phyloP scores from a whole-genome alignment of 2,113 vertebrate genomes.

The Indri indri region DNA sequence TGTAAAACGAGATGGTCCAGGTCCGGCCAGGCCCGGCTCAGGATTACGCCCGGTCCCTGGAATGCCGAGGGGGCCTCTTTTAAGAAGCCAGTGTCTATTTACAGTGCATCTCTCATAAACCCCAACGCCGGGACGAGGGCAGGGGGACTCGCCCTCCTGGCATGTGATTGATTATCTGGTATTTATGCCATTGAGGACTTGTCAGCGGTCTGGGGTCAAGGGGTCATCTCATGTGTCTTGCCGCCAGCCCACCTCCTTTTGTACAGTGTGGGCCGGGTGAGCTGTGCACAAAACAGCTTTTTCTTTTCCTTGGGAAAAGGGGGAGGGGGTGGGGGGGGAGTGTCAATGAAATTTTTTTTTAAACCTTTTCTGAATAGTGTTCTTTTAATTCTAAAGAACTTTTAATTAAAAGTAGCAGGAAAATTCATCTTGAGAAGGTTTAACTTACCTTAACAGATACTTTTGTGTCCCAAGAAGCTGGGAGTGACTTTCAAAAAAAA shows the following conservation, averaged over 20 bases:
- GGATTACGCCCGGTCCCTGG: constrained; percentile 80
- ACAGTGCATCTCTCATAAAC: constrained; percentile 92
- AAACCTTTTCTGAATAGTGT: constrained; percentile 88
- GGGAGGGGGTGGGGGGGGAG: constrained; percentile 82
- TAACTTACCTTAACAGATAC: constrained; percentile 89
- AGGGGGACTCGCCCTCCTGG: constrained; percentile 88
- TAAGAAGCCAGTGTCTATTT: constrained; percentile 91
- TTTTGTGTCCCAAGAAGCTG: constrained; percentile 81
- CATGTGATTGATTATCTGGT: constrained; percentile 99
- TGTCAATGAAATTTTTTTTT: constrained; percentile 91
- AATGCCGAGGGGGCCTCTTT: constrained; percentile 89
- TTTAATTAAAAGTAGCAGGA: constrained; percentile 91
- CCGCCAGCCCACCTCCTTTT: constrained; percentile 98
- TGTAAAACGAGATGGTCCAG: constrained; percentile 73
- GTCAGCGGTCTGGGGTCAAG: constrained; percentile 92
- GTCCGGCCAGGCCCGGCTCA: constrained; percentile 68
- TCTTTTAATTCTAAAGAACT: constrained; percentile 90
- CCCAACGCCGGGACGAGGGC: constrained; percentile 85
- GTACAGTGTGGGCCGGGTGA: constrained; percentile 94
- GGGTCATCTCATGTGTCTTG: constrained; percentile 95
- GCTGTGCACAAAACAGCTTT: constrained; percentile 90
- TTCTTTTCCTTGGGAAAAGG: constrained; percentile 95
- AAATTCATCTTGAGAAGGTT: constrained; percentile 88
- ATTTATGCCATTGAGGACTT: constrained; percentile 95
- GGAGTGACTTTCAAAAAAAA: constrained; percentile 58